Base-by-base conservation (phyloP, 92 coral and sea anemone species). In the Pocillopora grandis region DNA sequence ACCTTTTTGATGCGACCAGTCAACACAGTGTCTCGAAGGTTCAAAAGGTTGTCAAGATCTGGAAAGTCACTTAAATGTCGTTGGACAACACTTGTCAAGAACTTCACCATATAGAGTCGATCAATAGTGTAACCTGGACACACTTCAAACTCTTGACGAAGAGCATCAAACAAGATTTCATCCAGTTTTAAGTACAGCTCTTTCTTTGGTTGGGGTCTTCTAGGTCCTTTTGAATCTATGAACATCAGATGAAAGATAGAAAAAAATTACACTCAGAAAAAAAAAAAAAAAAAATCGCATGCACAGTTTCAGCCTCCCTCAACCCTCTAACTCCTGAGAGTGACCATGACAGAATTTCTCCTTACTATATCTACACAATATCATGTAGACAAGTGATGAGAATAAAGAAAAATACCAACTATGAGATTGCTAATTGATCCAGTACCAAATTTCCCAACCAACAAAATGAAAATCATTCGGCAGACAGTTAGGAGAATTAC, bases 1-100 rank as follows among this genome's bases (percentile, higher is more conserved):
- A 98, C 98, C 61, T 93, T 89, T 62, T 94, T 94, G n/a, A 96
- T 90, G 37, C 98, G 90, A 3, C 95, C 95, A 4, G 98, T 94
- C 42, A 96, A 81, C 15, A 94, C 97, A 2, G 98, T 96, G 79
- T 96, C 98, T 4, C 98, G 92, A 7, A 94, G 89, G 23, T 91
- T 89, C 82, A 96, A 65, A 11, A 96, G 87, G 80, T 94, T 90
- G 75, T 96, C 90, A 19, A 96, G 87, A 58, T 96, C 98, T 11
- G 98, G 98, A 60, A 66, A 91, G 36, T 62, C 84, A 1, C 75
- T 36, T 35, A 91, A 59, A 78, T 94, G 95, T 14, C 77, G 85
- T 61, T 72, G 86, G 48, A 96, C 98, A 2, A 90, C 85, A 48
- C 84, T 33, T 23, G 92, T 92, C 19, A 96, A 90, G 72, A 93